Conservation (phyloP, 2,797 vertebrate genomes). For the Alcedo quadribrachys region DNA sequence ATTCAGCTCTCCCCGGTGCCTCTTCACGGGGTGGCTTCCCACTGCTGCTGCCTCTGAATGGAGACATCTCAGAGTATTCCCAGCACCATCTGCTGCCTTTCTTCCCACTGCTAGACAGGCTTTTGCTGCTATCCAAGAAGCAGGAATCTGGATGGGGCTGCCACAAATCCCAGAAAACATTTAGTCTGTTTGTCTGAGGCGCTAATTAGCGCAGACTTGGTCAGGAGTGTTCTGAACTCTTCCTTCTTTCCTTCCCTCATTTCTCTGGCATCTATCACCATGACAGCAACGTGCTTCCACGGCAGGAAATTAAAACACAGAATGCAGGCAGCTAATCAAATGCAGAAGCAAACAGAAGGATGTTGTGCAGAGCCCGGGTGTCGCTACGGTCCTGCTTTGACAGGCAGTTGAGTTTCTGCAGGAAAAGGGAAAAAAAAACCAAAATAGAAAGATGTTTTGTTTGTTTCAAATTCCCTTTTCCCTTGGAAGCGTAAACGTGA, state of each 20-base stretch:
- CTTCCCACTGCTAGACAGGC: slow-evolving; percentile 48
- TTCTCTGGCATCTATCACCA: slow-evolving; percentile 67
- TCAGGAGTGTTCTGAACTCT: slow-evolving; percentile 68
- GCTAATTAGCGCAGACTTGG: slow-evolving; percentile 58
- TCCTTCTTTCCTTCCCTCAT: slow-evolving; percentile 63
- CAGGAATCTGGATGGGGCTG: slow-evolving; percentile 18
- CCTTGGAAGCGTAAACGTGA: slow-evolving; percentile 4
- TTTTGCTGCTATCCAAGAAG: slow-evolving; percentile 46
- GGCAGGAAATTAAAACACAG: slow-evolving; percentile 72
- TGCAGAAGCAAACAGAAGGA: slow-evolving; percentile 68
- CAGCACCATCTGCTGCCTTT: slow-evolving; percentile 56
- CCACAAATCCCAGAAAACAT: slow-evolving; percentile 62
- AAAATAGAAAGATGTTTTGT: slow-evolving; percentile 35
- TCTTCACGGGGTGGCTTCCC: slow-evolving; percentile 6
- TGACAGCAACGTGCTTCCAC: slow-evolving; percentile 61
- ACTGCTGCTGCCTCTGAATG: slow-evolving; percentile 33
- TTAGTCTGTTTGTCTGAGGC: slow-evolving; percentile 46
- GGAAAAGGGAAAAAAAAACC: not conserved
- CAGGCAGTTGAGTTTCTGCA: slow-evolving; percentile 39
- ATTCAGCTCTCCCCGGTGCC: not conserved
- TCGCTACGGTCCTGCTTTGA: slow-evolving; percentile 19
- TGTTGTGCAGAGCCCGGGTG: slow-evolving; percentile 46
- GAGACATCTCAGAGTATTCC: slow-evolving; percentile 21
- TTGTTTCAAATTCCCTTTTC: slow-evolving; percentile 53
- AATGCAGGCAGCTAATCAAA: slow-evolving; percentile 70